phyloP scores from a whole-genome alignment of 2,113 vertebrate genomes.

The Anseranas semipalmata region DNA sequence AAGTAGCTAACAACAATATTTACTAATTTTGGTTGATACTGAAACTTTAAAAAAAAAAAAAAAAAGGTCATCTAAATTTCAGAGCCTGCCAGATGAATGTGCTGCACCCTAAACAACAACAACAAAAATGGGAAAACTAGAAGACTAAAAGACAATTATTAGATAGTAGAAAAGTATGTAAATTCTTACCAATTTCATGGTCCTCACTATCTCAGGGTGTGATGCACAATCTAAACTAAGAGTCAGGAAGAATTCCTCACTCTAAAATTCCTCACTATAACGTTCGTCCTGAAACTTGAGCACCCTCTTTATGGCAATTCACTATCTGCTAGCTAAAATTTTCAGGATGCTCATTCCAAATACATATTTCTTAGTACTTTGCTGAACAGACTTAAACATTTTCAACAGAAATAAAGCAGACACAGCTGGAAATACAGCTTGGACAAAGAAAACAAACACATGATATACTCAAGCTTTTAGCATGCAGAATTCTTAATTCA shows the following conservation, averaged over 20 bases:
- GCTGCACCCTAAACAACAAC: not conserved
- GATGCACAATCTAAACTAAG: not conserved
- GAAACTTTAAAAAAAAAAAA: not conserved
- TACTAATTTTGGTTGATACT: not conserved
- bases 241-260: not conserved
- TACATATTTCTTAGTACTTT: not conserved
- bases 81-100: not conserved
- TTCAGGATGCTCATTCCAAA: constrained; percentile 41
- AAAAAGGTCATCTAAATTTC: not conserved
- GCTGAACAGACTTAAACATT: not conserved
- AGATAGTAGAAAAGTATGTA: not conserved
- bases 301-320: not conserved
- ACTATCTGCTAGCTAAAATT: not conserved
- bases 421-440: constrained; percentile 13
- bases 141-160: not conserved
- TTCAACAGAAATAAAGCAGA: constrained; percentile 55
- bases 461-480: not conserved
- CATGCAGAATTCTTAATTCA: not conserved
- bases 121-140: not conserved
- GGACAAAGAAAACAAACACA: not conserved
- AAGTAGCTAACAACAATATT: not conserved
- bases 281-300: constrained; percentile 35
- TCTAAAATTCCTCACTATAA: not conserved
- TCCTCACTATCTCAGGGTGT: not conserved
- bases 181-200: not conserved